These are phyloP conservation scores for Onthophagus taurus DNA, from an alignment of 1,140 invertebrate species.

Conservation along the genomic window DNA sequence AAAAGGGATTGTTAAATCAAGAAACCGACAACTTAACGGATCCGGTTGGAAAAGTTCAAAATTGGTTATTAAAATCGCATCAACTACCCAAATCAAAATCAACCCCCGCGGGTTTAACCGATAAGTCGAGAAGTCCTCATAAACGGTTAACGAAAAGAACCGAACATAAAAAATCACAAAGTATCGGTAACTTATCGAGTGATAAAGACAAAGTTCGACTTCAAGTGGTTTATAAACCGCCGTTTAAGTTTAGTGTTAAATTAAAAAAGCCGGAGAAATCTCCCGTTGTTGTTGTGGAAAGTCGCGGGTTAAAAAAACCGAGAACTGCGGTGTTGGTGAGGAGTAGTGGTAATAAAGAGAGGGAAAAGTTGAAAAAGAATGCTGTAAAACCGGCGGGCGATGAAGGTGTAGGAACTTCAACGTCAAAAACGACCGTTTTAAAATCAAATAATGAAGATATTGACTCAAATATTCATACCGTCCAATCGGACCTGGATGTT, in stretches of 20 bases:
- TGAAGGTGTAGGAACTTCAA: neutral
- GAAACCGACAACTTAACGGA: conserved; percentile 44
- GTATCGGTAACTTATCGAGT: conserved; percentile 37
- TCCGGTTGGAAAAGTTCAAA: conserved; percentile 71
- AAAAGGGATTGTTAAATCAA: conserved; percentile 29
- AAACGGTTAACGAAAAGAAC: conserved; percentile 34
- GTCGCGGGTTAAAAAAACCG: conserved; percentile 22
- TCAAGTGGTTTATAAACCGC: conserved; percentile 77
- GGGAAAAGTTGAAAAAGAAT: conserved; percentile 24
- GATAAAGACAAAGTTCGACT: conserved; percentile 59
- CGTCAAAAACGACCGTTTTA: conserved; percentile 16
- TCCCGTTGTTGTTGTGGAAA: conserved; percentile 16
- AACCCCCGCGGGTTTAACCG: conserved; percentile 53
- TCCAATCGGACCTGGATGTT: conserved; percentile 54
- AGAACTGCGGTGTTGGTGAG: conserved; percentile 43
- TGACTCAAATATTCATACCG: conserved; percentile 50
- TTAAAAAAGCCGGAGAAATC: conserved; percentile 59
- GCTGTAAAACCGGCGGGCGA: conserved; percentile 10
- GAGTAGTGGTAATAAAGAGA: conserved; percentile 34
- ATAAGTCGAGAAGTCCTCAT: conserved; percentile 33
- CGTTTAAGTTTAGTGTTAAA: conserved; percentile 74
- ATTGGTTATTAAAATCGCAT: conserved; percentile 70
- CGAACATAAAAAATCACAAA: conserved; percentile 38
- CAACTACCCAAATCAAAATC: conserved; percentile 59
- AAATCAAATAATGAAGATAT: conserved; percentile 23